These are phyloP conservation scores for Heliconius cydno DNA, from an alignment of 2,888 invertebrate genomes.

Conservation along the genomic window DNA sequence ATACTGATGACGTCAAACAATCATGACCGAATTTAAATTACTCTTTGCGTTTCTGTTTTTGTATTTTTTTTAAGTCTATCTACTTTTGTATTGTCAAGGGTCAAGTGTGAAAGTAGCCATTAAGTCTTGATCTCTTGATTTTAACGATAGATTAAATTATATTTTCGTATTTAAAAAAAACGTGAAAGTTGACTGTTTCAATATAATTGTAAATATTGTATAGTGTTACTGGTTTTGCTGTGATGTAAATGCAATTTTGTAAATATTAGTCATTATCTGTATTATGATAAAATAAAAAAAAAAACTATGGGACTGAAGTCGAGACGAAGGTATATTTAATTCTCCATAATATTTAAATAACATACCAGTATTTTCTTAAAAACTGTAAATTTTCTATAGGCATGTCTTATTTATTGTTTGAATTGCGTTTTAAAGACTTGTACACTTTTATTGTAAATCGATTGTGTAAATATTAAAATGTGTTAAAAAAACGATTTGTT, in stretches of 20 bases:
- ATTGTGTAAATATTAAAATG: conserved; percentile 22
- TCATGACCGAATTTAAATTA: background rate
- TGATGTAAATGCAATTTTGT: conserved; percentile 52
- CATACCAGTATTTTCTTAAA: conserved; percentile 24
- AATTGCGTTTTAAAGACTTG: background rate
- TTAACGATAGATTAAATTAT: conserved; percentile 74
- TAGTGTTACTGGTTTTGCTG: conserved; percentile 72
- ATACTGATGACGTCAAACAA: background rate
- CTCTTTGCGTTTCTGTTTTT: background rate
- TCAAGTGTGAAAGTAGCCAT: conserved; percentile 39
- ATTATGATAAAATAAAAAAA: conserved; percentile 27
- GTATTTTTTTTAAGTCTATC: background rate
- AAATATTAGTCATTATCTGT: conserved; percentile 39
- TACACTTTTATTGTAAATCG: background rate
- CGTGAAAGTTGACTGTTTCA: conserved; percentile 62
- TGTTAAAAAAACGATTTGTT: conserved; percentile 7
- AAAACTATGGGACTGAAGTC: conserved; percentile 25
- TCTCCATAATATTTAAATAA: conserved; percentile 22
- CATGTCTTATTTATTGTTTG: conserved; percentile 6
- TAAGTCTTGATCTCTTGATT: conserved; percentile 73
- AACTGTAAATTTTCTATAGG: conserved; percentile 13
- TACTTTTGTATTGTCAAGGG: background rate
- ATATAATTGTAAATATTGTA: conserved; percentile 71
- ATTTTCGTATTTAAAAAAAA: conserved; percentile 72
- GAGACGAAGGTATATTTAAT: conserved; percentile 26